phyloP scores from a whole-genome alignment of 2,888 invertebrate species.

The Agrotis clavis region DNA sequence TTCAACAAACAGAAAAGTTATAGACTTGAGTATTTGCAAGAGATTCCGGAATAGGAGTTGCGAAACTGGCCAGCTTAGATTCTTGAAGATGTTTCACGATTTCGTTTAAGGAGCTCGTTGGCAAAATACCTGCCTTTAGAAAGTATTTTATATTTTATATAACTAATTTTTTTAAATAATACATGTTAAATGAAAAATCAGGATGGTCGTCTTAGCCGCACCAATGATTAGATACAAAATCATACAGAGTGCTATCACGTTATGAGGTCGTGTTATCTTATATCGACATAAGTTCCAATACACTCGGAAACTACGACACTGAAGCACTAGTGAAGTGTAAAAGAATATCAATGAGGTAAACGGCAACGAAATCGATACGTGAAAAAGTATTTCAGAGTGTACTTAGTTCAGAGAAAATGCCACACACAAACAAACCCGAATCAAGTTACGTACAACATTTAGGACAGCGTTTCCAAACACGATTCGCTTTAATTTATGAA shows the following conservation, averaged over 20 bases:
- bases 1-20: conserved; percentile 56
- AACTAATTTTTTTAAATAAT: no score
- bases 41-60: conserved; percentile 44
- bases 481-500: conserved; percentile 80
- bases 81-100: conserved; percentile 29
- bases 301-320: conserved; percentile 29
- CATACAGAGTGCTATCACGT: conserved; percentile 35
- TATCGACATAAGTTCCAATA: conserved; percentile 36
- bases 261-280: conserved; percentile 43
- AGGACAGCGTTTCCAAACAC: conserved; percentile 62
- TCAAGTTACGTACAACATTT: conserved; percentile 67
- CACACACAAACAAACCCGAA: conserved; percentile 49
- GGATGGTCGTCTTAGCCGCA: conserved; percentile 1
- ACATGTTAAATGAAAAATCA: no score
- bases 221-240: conserved; percentile 26
- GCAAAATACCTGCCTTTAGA: not conserved
- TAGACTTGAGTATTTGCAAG: conserved; percentile 53
- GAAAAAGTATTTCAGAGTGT: conserved; percentile 19
- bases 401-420: conserved; percentile 16
- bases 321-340: conserved; percentile 34
- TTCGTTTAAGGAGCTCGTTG: not conserved
- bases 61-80: conserved; percentile 28
- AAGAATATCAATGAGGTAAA: conserved; percentile 52
- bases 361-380: conserved; percentile 34
- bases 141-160: not conserved